A percentile compares a stretch with the other conserved stretches of the same genome.
Conservation (phyloP, 2,113 vertebrate species). For the Sorex fumeus region DNA sequence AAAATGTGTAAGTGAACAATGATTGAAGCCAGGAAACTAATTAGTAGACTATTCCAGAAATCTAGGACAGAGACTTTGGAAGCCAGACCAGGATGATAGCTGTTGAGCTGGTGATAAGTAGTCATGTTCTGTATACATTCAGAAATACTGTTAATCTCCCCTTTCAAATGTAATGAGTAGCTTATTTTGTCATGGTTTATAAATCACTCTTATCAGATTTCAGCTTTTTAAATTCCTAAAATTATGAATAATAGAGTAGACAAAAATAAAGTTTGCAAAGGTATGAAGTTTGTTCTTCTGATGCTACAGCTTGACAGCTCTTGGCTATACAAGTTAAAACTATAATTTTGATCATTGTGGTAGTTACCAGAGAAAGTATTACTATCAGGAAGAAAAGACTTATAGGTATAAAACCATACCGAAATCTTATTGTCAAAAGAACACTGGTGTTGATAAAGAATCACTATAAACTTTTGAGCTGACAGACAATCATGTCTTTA, state of each 20-base stretch:
- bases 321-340: background rate
- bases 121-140: background rate
- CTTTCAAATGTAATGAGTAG: background rate
- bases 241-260: background rate
- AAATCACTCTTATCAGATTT: conserved; percentile 13
- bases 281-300: background rate
- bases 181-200: background rate
- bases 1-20: background rate
- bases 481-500: background rate
- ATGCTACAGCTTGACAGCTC: background rate
- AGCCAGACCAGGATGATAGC: background rate
- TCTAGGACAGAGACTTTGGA: background rate
- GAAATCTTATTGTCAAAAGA: background rate
- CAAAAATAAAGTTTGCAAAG: conserved; percentile 9
- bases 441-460: background rate
- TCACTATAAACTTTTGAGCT: conserved; percentile 18
- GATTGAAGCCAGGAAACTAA: background rate
- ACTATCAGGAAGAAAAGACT: background rate
- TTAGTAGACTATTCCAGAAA: background rate
- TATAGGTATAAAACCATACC: background rate
- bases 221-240: background rate
- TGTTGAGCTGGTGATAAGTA: background rate
- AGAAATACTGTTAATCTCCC: background rate
- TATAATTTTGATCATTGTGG: conserved; percentile 23
- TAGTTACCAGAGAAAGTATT: background rate